phyloP scores from a whole-genome alignment of 2,888 invertebrate genomes.

The Hecatera dysodea region DNA sequence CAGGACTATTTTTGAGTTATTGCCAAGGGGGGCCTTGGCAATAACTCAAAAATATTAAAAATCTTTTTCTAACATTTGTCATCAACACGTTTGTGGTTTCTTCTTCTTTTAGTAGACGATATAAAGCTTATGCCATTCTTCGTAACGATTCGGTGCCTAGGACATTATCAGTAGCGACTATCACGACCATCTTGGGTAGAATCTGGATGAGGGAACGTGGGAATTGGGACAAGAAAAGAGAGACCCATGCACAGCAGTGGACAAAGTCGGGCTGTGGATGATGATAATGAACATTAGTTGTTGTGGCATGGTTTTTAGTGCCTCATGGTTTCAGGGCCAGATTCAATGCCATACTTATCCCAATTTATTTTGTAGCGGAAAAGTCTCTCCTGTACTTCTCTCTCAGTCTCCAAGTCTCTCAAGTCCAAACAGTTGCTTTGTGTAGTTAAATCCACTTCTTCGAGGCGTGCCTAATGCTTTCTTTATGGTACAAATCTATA shows the following conservation, averaged over 20 bases:
- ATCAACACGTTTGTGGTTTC: background rate
- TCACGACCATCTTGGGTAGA: too few species aligned
- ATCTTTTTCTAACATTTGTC: constrained; percentile 20
- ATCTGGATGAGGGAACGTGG: too few species aligned
- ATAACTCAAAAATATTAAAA: constrained; percentile 34
- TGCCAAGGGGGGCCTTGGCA: too few species aligned
- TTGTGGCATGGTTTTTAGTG: background rate
- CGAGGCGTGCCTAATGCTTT: background rate
- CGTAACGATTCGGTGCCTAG: background rate
- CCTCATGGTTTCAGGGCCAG: background rate
- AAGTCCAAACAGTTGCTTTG: background rate
- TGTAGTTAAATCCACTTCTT: background rate
- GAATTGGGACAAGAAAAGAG: too few species aligned
- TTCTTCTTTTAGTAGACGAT: background rate
- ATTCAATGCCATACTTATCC: background rate
- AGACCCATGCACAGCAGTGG: too few species aligned
- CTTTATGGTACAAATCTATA: constrained; percentile 15
- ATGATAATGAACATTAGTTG: too few species aligned
- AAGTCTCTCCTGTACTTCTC: background rate
- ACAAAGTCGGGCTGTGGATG: too few species aligned
- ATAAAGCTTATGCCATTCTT: background rate
- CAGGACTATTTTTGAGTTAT: constrained; percentile 36
- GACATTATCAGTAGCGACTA: too few species aligned
- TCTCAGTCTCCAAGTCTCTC: background rate
- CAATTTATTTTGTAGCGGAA: background rate